Conservation (phyloP, 2,888 invertebrate species). For the Athetis lepigone region DNA sequence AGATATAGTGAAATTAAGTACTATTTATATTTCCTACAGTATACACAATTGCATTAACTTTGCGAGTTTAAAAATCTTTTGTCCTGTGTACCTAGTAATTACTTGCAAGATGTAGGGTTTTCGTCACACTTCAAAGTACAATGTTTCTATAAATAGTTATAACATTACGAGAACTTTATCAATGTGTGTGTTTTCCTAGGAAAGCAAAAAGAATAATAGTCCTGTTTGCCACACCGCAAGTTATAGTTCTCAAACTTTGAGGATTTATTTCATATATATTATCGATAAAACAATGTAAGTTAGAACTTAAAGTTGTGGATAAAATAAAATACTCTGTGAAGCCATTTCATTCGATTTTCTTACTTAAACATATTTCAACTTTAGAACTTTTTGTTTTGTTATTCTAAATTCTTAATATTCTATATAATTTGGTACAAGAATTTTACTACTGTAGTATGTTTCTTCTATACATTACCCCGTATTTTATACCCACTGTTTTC, state of each 20-base stretch:
- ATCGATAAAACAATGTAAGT: slow-evolving; percentile 64
- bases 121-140: slow-evolving; percentile 31
- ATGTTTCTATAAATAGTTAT: slow-evolving; percentile 11
- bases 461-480: background rate
- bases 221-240: slow-evolving; percentile 77
- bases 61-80: background rate
- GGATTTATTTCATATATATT: slow-evolving; percentile 71
- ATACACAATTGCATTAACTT: background rate
- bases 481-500: slow-evolving; percentile 21
- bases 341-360: slow-evolving; percentile 7
- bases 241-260: slow-evolving; percentile 74
- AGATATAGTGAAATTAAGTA: background rate
- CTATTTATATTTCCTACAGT: background rate
- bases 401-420: background rate
- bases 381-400: background rate
- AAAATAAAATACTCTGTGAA: slow-evolving; percentile 15
- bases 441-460: background rate
- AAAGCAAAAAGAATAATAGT: slow-evolving; percentile 71
- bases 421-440: background rate
- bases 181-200: slow-evolving; percentile 74
- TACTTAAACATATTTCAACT: too few species aligned
- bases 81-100: slow-evolving; percentile 30
- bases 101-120: slow-evolving; percentile 21
- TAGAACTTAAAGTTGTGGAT: slow-evolving; percentile 11
- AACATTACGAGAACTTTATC: slow-evolving; percentile 60